Conservation (phyloP, 92 coral and sea anemone species). For the Paragorgia papillata region DNA sequence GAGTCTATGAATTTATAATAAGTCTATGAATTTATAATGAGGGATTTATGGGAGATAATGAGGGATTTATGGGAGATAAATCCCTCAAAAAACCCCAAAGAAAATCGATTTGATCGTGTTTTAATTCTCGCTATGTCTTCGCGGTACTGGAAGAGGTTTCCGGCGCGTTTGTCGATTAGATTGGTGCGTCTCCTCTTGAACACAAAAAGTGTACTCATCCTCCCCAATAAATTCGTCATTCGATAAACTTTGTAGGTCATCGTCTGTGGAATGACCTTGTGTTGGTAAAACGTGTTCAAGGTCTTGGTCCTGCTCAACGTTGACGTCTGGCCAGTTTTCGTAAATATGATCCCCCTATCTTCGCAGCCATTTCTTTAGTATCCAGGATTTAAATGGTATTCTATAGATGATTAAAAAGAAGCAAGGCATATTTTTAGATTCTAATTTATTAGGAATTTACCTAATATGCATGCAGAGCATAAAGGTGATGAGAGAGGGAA, state of each 20-base stretch:
- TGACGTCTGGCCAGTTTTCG: conserved; percentile 4
- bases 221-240: neutral
- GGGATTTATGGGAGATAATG: too few species aligned
- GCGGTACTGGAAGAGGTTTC: neutral
- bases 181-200: neutral
- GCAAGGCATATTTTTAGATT: too few species aligned
- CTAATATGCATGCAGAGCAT: too few species aligned
- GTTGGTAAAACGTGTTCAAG: neutral
- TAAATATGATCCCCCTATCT: neutral
- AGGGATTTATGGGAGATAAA: too few species aligned
- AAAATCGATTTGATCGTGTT: too few species aligned
- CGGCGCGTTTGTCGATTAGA: neutral
- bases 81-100: too few species aligned
- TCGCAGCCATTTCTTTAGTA: neutral
- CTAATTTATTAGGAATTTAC: too few species aligned
- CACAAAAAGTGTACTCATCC: neutral
- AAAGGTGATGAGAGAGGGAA: too few species aligned
- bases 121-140: neutral
- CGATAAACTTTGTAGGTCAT: neutral
- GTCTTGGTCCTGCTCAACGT: neutral
- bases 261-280: neutral
- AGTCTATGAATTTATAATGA: too few species aligned
- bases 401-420: neutral
- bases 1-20: too few species aligned
- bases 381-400: neutral